phyloP scores from a whole-genome alignment of 2,797 vertebrate genomes.

The Phylloscopus collybita region DNA sequence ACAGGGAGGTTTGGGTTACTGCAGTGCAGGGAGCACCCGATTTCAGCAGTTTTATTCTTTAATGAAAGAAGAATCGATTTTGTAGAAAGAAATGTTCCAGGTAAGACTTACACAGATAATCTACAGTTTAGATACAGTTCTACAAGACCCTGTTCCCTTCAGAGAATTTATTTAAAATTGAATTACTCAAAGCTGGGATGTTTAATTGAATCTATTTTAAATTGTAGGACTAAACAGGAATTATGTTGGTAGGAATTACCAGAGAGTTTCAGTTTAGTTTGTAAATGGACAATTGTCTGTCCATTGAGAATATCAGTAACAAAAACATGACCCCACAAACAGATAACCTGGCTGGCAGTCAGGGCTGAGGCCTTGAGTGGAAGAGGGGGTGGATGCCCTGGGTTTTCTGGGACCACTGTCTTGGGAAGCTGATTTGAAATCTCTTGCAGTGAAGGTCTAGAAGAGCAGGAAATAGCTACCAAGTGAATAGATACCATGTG shows the following conservation, averaged over 20 bases:
- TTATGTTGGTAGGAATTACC: neutral
- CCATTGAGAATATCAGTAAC: neutral
- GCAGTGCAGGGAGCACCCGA: rapidly evolving
- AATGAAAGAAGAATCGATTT: neutral
- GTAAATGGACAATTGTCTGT: neutral
- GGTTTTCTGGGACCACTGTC: neutral
- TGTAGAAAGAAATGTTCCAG: neutral
- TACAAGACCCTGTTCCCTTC: neutral
- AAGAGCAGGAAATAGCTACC: neutral
- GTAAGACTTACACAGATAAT: neutral
- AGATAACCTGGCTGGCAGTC: neutral
- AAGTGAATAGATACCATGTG: neutral
- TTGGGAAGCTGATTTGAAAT: neutral
- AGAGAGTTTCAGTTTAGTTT: neutral
- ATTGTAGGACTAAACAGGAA: neutral
- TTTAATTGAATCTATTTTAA: neutral
- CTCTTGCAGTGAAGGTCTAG: neutral
- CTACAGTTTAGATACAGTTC: neutral
- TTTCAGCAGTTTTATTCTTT: neutral
- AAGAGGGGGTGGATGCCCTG: neutral
- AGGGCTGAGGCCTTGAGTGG: neutral
- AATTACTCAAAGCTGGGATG: neutral
- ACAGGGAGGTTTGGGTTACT: neutral
- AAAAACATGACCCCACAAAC: neutral
- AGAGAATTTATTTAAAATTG: neutral